These are phyloP conservation scores for Pachliopta kotzebuea DNA, from an alignment of 2,888 invertebrate species.

Conservation along the genomic window DNA sequence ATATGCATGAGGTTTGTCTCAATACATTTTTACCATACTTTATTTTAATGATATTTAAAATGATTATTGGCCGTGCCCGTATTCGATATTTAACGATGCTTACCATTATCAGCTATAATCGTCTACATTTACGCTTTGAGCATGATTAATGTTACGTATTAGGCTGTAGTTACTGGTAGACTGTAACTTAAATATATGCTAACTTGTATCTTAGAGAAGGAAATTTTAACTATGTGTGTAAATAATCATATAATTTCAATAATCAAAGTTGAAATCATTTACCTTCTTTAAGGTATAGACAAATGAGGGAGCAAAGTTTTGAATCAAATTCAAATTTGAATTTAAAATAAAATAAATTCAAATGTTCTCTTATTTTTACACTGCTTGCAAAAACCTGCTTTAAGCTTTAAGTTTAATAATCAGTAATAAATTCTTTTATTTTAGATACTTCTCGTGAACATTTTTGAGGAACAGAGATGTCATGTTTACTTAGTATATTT, in stretches of 20 bases:
- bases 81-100: conserved; percentile 1
- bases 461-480: not conserved
- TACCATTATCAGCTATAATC: conserved; percentile 20
- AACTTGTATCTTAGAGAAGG: not conserved
- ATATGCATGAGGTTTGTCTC: conserved; percentile 8
- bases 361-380: conserved; percentile 15
- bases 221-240: not conserved
- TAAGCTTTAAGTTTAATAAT: conserved; percentile 15
- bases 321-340: not conserved
- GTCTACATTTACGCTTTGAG: conserved; percentile 29
- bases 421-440: not conserved
- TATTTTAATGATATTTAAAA: not conserved
- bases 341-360: not conserved
- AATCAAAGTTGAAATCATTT: not conserved
- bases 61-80: not conserved
- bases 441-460: not conserved
- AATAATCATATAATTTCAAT: not conserved
- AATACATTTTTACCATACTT: not conserved
- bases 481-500: not conserved
- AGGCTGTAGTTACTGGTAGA: conserved; percentile 12
- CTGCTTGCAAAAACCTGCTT: conserved; percentile 12
- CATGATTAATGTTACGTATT: conserved; percentile 5
- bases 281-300: not conserved
- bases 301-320: conserved; percentile 4
- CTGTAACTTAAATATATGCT: conserved; percentile 4